Conservation (phyloP, 2,888 invertebrate genomes). For the Zaprionus bogoriensis region DNA sequence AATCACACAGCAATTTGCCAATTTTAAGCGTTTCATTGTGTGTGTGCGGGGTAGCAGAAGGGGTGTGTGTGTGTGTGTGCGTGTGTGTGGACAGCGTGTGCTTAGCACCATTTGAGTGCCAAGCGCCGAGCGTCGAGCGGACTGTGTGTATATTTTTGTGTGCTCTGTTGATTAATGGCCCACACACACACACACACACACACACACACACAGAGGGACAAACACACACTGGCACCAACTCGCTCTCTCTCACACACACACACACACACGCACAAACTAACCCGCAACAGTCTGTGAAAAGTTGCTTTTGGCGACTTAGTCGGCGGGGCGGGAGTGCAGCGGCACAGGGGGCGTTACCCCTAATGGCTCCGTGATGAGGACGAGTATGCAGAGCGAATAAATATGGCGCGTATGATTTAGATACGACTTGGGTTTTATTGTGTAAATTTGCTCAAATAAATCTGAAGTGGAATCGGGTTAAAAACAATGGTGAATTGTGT, state of each 20-base stretch:
- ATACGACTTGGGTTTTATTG: conserved; percentile 1
- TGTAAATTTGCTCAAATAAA: conserved; percentile 8
- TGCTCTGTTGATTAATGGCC: conserved; percentile 71
- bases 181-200: neutral
- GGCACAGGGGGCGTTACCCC: neutral
- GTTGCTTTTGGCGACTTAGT: conserved; percentile 7
- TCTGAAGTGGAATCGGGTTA: conserved; percentile 13
- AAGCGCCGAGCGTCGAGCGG: neutral
- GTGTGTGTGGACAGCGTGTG: conserved; percentile 18
- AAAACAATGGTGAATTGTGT: neutral
- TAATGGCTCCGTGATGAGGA: conserved; percentile 2
- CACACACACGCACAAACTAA: conserved; percentile 44
- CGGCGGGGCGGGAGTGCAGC: neutral
- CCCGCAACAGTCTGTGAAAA: conserved; percentile 49
- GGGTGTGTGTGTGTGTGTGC: conserved; percentile 4
- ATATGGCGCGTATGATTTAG: conserved; percentile 11
- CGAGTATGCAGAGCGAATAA: conserved; percentile 6
- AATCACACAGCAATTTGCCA: conserved; percentile 79
- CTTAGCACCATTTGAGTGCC: conserved; percentile 35
- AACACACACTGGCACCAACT: neutral
- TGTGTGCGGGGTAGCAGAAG: conserved; percentile 1
- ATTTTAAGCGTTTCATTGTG: conserved; percentile 59
- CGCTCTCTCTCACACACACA: too few species aligned
- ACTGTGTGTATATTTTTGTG: conserved; percentile 36
- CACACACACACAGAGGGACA: neutral